A percentile compares a stretch with the other conserved stretches of the same genome.
These are phyloP conservation scores for Apocrypta bakeri DNA, from an alignment of 1,140 invertebrate genomes.

Conservation along the genomic window DNA sequence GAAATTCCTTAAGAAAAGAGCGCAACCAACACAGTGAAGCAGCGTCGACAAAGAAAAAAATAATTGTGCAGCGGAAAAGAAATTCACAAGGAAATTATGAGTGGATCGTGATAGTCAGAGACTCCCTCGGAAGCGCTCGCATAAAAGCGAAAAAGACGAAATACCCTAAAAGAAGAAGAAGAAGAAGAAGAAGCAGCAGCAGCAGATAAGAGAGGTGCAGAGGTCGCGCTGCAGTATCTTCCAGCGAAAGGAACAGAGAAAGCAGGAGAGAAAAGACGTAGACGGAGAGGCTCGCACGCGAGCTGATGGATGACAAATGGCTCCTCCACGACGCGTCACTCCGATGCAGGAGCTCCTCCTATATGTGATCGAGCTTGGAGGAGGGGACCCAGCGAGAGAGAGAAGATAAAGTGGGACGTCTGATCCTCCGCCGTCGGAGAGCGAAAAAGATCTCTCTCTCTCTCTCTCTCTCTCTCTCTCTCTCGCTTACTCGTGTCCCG, in stretches of 20 bases:
- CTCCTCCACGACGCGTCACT: conserved; percentile 55
- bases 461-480: conserved; percentile 1
- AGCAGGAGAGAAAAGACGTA: neutral
- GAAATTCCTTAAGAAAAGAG: neutral
- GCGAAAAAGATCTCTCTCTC: conserved; percentile 63
- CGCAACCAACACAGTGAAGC: neutral
- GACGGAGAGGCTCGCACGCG: neutral
- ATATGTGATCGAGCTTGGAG: conserved; percentile 45
- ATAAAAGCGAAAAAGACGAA: neutral
- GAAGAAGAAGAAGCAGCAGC: conserved; percentile 34
- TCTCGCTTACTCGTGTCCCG: conserved; percentile 40
- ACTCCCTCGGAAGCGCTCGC: neutral
- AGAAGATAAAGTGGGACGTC: conserved; percentile 65
- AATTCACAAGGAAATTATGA: conserved; percentile 32
- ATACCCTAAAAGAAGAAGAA: conserved; percentile 27
- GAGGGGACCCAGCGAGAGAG: conserved; percentile 47
- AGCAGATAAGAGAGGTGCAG: conserved; percentile 30
- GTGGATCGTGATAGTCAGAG: conserved; percentile 17
- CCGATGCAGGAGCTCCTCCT: conserved; percentile 48
- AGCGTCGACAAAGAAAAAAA: neutral
- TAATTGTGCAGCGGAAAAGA: conserved; percentile 16
- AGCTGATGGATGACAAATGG: conserved; percentile 57
- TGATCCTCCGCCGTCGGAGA: conserved; percentile 63
- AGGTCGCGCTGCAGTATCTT: conserved; percentile 18
- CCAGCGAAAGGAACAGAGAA: neutral